Conservation (phyloP, 2,113 vertebrate species). For the Nicator chloris region DNA sequence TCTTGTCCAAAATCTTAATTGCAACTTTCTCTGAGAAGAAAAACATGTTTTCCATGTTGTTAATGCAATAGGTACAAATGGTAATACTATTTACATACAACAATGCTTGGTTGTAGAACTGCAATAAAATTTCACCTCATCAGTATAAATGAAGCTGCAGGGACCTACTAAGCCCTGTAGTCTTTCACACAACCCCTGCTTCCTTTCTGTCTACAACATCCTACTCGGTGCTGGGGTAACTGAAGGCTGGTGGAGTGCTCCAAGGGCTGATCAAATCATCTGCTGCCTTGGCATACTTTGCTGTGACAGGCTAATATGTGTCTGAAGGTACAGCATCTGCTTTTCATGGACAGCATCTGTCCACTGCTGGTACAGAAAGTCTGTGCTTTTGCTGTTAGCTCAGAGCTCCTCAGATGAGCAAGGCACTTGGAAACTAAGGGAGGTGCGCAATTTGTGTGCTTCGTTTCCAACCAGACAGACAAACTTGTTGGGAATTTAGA, state of each 20-base stretch:
- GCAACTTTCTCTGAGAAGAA: conserved; percentile 90
- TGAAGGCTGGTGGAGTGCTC: not conserved
- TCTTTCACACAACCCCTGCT: not conserved
- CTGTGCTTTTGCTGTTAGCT: accelerated
- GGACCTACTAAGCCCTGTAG: not conserved
- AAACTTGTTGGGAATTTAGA: not conserved
- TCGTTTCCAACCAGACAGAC: not conserved
- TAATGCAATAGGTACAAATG: not conserved
- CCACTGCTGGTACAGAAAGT: not conserved
- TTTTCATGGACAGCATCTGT: too few relatives aligned
- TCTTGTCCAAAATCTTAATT: conserved; percentile 98
- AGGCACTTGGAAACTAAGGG: not conserved
- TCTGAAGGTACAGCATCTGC: not conserved
- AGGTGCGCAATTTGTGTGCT: not conserved
- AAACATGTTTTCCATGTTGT: not conserved
- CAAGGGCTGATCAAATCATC: not conserved
- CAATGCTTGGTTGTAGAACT: not conserved
- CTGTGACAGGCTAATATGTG: accelerated
- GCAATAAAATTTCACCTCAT: conserved; percentile 32
- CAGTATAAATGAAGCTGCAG: conserved; percentile 8
- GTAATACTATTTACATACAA: not conserved
- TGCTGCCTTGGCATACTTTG: not conserved
- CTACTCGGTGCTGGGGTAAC: not conserved
- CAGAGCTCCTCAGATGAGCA: not conserved
- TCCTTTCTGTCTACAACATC: accelerated